Percentiles rank a stretch among this genome's conserved stretches.
These are phyloP conservation scores for Muntiacus muntjak DNA, from an alignment of 2,113 vertebrate species.

Conservation along the genomic window DNA sequence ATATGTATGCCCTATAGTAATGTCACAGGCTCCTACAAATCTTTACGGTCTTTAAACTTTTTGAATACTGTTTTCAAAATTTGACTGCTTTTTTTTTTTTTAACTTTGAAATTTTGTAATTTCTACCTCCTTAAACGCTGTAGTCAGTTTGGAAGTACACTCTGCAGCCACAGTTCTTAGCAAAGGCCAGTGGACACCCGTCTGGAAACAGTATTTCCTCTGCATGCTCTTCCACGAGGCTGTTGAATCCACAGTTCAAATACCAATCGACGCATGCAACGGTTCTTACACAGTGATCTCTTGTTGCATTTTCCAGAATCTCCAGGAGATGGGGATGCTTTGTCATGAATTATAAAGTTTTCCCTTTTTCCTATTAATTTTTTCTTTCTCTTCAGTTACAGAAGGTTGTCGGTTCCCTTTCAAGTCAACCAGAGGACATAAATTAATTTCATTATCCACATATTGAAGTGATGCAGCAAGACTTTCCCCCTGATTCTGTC, in stretches of 20 bases:
- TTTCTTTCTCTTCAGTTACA: background rate
- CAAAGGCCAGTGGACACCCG: background rate
- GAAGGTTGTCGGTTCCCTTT: background rate
- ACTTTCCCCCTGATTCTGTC: background rate
- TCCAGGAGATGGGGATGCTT: background rate
- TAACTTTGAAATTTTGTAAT: background rate
- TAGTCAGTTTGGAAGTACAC: background rate
- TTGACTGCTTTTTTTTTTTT: background rate
- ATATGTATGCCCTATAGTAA: accelerated
- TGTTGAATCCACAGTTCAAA: background rate
- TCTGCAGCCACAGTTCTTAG: background rate
- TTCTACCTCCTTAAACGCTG: background rate
- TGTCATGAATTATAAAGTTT: background rate
- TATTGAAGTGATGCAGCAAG: background rate
- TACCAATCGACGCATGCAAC: background rate
- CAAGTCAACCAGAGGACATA: background rate
- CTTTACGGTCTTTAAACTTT: background rate
- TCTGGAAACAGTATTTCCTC: background rate
- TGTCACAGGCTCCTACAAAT: background rate
- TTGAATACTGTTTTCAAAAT: background rate
- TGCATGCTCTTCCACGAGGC: background rate
- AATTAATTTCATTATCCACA: background rate
- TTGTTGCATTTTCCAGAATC: background rate
- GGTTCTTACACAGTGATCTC: background rate
- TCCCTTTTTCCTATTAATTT: background rate